Evolutionary conservation across 2,113 vertebrate genomes (phyloP), one percentile per base, ranked within the genome.

Genomic region (Eolophus roseicapilla): DNA sequence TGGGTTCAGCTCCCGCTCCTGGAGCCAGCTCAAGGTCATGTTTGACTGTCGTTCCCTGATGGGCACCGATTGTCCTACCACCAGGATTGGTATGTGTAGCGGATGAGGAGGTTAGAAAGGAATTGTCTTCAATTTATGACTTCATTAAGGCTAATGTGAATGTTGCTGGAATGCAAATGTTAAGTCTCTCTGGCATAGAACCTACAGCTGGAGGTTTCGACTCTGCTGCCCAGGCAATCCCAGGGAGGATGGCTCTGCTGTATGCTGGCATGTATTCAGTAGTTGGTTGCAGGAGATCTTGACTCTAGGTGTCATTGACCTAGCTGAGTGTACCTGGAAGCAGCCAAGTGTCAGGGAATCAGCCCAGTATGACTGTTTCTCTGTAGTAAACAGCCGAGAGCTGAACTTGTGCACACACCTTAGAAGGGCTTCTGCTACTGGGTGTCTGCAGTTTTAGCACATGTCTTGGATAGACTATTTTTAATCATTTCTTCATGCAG

Each of bases 61-160:
- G 33, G 57, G 33, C 50, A 10, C 44, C 5, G 8, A 8, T 73
- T 50, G 55, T 23, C 68, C 60, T 44, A 0, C 39, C 17, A 0
- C 0, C 0, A 21, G 52, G 43, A 2, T 41, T 29, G 13, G n/a
- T 50, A 3, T 2, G 0, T 46, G 27, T 10, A 57, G 55, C 37
- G 49, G 77, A 17, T 39, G 44, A 64, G 59, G 73, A 57, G 13
- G 10, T 68, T 31, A 47, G 6, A 76, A 59, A 49, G 33, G 67
- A 67, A 28, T 59, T 27, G 1, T 29, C 41, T 82, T 57, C 20
- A 11, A 0, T 41, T 3, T 25, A 7, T 3, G 0, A 62, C 29
- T n/a, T 78, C 3, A 4, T 88, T 77, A 65, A 44, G 69, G 44
- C 27, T 79, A 46, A 17, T 6, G 1, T 20, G 47, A 39, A 6